phyloP scores from a whole-genome alignment of 2,797 vertebrate genomes.

The Nyctibius grandis region DNA sequence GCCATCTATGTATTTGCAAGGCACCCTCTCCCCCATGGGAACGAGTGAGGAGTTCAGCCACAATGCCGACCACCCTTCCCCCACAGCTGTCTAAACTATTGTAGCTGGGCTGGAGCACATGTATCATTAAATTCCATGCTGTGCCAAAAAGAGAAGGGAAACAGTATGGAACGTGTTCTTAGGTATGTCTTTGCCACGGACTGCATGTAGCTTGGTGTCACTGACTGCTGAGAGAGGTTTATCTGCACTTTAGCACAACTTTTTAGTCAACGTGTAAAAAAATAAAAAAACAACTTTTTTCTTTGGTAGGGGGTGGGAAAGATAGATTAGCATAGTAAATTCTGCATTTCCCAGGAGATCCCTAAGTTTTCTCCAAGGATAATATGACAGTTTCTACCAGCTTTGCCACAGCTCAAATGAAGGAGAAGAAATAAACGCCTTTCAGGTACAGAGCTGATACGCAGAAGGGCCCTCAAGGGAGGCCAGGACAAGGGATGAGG shows the following conservation, averaged over 20 bases:
- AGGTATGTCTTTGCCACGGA: neutral
- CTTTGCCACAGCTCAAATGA: neutral
- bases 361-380: neutral
- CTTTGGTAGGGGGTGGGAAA: neutral
- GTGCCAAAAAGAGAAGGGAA: neutral
- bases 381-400: neutral
- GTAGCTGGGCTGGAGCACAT: neutral
- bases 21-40: neutral
- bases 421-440: neutral
- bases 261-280: neutral
- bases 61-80: neutral
- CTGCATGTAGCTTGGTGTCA: accelerated
- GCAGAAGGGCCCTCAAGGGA: neutral
- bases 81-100: slow-evolving; percentile 31
- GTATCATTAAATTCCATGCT: neutral
- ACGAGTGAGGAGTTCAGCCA: neutral
- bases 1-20: neutral
- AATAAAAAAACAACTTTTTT: neutral
- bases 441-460: neutral
- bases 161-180: neutral
- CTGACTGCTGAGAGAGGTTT: neutral
- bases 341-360: neutral
- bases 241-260: neutral
- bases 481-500: neutral
- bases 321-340: neutral